These are phyloP conservation scores for Hypanus sabinus DNA, from an alignment of 2,113 vertebrate species.

Conservation along the genomic window DNA sequence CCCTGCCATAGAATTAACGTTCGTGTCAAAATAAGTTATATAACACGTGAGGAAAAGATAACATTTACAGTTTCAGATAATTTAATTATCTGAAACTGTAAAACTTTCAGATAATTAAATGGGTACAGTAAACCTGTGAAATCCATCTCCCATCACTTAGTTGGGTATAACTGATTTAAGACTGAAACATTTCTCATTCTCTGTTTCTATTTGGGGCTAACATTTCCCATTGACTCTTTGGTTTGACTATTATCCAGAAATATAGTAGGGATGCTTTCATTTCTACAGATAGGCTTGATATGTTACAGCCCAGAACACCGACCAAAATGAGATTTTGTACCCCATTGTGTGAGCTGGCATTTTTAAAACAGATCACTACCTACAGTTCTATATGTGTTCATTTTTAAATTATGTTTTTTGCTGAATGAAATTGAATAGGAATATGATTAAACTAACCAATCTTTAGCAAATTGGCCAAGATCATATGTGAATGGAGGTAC, in stretches of 20 bases:
- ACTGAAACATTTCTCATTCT: neutral
- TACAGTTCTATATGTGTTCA: neutral
- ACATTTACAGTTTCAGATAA: constrained; percentile 10
- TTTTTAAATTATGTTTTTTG: neutral
- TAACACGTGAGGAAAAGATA: constrained; percentile 13
- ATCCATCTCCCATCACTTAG: neutral
- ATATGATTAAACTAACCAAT: neutral
- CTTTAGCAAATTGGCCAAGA: neutral
- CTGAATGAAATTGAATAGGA: neutral
- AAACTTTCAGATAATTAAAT: neutral
- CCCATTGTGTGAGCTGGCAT: no score
- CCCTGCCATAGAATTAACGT: neutral
- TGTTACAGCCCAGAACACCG: neutral
- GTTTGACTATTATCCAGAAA: neutral
- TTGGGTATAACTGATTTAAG: neutral
- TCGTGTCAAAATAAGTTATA: neutral
- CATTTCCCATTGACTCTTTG: neutral
- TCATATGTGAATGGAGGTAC: neutral
- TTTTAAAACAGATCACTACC: neutral
- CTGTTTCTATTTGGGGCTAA: neutral
- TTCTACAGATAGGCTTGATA: neutral
- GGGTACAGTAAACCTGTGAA: neutral
- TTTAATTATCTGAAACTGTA: no score
- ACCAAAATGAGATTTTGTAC: no score
- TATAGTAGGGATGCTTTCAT: neutral